phyloP scores from a whole-genome alignment of 2,888 invertebrate species.

The Stenichneumon culpator region DNA sequence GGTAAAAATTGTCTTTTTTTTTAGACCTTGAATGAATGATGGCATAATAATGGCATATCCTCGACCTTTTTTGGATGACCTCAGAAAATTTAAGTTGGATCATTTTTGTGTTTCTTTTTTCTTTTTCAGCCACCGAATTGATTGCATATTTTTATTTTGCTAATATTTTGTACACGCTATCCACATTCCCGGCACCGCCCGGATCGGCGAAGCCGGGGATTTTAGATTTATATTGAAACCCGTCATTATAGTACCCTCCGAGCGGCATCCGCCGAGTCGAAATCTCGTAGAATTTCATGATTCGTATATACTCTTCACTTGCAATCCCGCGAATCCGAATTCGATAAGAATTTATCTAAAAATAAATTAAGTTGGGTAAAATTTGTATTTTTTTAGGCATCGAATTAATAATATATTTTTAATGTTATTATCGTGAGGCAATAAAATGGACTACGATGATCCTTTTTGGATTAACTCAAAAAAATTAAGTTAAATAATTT shows the following conservation, averaged over 20 bases:
- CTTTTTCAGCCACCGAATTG: no score
- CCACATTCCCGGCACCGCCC: conserved; percentile 51
- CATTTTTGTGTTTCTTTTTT: no score
- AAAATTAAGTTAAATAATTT: not conserved
- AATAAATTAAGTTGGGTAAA: not conserved
- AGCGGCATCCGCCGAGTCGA: conserved; percentile 3
- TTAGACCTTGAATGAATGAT: no score
- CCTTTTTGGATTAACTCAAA: not conserved
- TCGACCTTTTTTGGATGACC: no score
- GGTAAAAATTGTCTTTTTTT: no score
- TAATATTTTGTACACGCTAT: no score
- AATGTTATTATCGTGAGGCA: no score
- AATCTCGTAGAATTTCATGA: conserved; percentile 5
- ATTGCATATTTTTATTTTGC: no score
- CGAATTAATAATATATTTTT: no score
- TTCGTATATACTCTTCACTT: conserved; percentile 16
- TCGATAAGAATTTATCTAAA: not conserved
- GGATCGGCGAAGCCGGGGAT: conserved; percentile 55
- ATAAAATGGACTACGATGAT: no score
- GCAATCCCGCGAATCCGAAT: not conserved
- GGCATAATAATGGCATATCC: not conserved
- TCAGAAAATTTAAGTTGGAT: no score
- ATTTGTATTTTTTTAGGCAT: not conserved
- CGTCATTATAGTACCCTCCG: conserved; percentile 81
- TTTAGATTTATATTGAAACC: conserved; percentile 78